Conservation (phyloP, 2,797 vertebrate genomes). For the Pagetopsis macropterus region DNA sequence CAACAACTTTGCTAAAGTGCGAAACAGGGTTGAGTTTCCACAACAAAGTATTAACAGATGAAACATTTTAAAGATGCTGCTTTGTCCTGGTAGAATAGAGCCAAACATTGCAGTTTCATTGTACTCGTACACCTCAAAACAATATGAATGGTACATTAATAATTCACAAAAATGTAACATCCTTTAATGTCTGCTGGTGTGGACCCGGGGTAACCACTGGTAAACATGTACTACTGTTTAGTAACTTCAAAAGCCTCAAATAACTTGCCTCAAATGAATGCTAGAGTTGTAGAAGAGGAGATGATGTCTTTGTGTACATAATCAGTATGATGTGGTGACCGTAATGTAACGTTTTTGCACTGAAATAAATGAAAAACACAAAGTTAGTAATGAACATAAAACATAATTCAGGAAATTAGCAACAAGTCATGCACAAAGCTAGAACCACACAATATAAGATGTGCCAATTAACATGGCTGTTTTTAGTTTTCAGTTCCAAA, state of each 20-base stretch:
- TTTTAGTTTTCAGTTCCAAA: conserved; percentile 16
- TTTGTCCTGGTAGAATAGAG: conserved; percentile 39
- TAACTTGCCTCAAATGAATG: conserved; percentile 63
- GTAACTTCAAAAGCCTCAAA: conserved; percentile 77
- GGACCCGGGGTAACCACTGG: conserved; percentile 45
- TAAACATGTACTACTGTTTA: conserved; percentile 53
- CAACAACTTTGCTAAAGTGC: conserved; percentile 17
- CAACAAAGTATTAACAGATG: conserved; percentile 12
- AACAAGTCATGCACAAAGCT: conserved; percentile 27
- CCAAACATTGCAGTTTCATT: conserved; percentile 62
- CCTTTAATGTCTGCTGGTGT: conserved; percentile 64
- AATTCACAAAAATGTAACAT: conserved; percentile 58
- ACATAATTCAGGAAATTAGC: conserved; percentile 56
- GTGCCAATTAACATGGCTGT: conserved; percentile 21
- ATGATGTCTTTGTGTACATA: conserved; percentile 35
- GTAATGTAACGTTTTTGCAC: conserved; percentile 46
- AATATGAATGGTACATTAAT: conserved; percentile 62
- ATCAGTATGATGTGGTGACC: conserved; percentile 25
- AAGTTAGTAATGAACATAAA: conserved; percentile 68
- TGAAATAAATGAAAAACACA: conserved; percentile 44
- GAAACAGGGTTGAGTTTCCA: neutral
- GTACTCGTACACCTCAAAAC: conserved; percentile 49
- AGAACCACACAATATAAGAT: conserved; percentile 14
- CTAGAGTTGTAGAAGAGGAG: conserved; percentile 37
- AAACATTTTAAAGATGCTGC: conserved; percentile 9